A percentile compares a stretch with the other conserved stretches of the same genome.
Conservation (phyloP, 2,797 vertebrate genomes). For the Emydoidea blandingii region DNA sequence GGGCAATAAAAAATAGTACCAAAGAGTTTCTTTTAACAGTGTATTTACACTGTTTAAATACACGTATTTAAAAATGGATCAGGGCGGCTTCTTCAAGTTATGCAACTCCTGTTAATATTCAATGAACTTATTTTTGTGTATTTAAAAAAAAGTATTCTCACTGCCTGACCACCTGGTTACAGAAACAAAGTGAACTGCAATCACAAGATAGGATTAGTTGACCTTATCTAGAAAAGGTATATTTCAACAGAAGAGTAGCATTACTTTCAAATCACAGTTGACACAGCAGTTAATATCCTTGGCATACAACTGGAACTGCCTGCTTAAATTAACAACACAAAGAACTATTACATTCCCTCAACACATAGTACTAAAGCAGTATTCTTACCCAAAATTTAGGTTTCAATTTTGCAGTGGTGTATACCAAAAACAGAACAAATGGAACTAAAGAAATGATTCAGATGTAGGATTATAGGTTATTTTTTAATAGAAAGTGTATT, state of each 20-base stretch:
- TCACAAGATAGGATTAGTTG: not conserved
- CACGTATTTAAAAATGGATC: slow-evolving; percentile 3
- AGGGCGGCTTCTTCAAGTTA: slow-evolving; percentile 14
- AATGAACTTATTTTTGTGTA: slow-evolving; percentile 6
- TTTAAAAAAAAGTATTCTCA: not conserved
- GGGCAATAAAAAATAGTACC: not conserved
- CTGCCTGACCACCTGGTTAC: not conserved
- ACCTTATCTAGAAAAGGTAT: not conserved
- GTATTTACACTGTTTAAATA: not conserved
- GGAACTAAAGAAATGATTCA: not conserved
- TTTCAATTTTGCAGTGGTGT: not conserved
- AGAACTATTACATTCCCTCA: not conserved
- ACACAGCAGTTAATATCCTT: slow-evolving; percentile 8
- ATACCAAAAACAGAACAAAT: not conserved
- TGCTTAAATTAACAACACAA: not conserved
- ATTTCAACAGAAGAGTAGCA: not conserved
- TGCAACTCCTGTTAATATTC: not conserved
- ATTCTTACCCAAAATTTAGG: not conserved
- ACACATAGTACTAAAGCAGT: not conserved
- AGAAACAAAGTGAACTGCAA: not conserved
- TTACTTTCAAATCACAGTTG: not conserved
- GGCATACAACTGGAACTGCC: not conserved
- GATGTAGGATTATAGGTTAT: not conserved
- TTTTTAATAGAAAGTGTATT: not conserved
- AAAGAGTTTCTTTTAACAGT: not conserved